Evolutionary conservation across 2,888 invertebrate genomes (phyloP).

Genomic region (Panorpa germanica): DNA sequence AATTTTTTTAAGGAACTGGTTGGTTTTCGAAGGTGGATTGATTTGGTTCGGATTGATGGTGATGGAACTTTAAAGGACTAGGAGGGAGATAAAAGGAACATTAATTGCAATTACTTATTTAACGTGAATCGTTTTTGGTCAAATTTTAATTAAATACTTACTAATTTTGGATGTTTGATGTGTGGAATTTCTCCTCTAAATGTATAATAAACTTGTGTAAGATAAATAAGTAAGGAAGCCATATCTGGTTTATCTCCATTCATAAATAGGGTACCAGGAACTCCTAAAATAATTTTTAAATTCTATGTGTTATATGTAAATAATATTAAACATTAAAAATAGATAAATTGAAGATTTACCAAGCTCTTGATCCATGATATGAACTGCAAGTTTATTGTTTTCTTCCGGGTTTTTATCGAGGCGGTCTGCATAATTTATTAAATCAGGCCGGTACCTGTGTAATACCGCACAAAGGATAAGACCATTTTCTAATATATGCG

Average conservation of each 20-base stretch:
- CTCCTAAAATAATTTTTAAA: too few species aligned
- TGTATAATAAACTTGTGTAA: constrained; percentile 73
- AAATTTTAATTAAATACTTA: constrained; percentile 20
- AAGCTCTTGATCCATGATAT: constrained; percentile 67
- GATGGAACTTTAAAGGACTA: too few species aligned
- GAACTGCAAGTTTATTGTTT: constrained; percentile 70
- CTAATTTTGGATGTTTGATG: constrained; percentile 53
- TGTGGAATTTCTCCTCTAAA: constrained; percentile 86
- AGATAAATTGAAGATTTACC: too few species aligned
- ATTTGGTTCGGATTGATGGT: too few species aligned
- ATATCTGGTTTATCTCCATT: constrained; percentile 52
- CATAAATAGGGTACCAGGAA: too few species aligned
- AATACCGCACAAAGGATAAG: constrained; percentile 54
- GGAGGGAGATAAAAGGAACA: too few species aligned
- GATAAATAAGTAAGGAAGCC: constrained; percentile 58
- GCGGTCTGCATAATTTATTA: constrained; percentile 54
- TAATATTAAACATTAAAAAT: too few species aligned
- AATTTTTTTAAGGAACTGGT: too few species aligned
- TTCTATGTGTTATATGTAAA: too few species aligned
- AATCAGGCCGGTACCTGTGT: constrained; percentile 75
- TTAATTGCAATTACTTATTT: constrained; percentile 3
- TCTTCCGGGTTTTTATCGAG: constrained; percentile 40
- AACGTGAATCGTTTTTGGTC: constrained; percentile 2
- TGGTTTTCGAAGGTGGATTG: too few species aligned
- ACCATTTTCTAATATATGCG: constrained; percentile 48